These are phyloP conservation scores for Myotis lucifugus DNA, from an alignment of 2,113 vertebrate genomes.

Conservation along the genomic window DNA sequence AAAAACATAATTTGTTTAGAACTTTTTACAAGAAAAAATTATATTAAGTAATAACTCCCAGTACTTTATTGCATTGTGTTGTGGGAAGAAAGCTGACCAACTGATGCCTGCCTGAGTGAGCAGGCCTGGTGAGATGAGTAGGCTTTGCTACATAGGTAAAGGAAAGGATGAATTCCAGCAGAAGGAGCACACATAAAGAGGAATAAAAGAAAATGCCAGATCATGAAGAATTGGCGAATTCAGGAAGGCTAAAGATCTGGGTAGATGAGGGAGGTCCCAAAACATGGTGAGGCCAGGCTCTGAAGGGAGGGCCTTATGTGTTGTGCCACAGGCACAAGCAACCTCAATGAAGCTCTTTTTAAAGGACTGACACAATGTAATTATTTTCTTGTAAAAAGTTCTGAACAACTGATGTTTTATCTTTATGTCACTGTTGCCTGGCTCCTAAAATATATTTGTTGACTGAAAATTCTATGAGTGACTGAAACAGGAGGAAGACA, in stretches of 20 bases:
- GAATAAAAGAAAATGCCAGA: neutral
- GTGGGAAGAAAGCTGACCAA: neutral
- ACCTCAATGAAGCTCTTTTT: neutral
- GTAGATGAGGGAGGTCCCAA: neutral
- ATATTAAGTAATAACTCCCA: neutral
- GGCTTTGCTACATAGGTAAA: neutral
- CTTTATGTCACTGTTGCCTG: neutral
- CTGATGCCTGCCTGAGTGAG: neutral
- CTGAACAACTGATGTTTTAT: neutral
- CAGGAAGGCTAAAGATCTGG: neutral
- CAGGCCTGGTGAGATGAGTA: neutral
- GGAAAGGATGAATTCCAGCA: neutral
- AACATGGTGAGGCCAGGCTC: neutral
- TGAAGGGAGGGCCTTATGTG: neutral
- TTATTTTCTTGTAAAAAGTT: slow-evolving; percentile 24
- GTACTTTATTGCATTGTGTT: neutral
- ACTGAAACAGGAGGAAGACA: neutral
- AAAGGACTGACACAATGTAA: neutral
- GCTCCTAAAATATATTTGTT: neutral
- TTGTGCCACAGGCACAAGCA: neutral
- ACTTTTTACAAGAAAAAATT: slow-evolving; percentile 5
- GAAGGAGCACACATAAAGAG: neutral
- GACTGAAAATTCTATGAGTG: neutral
- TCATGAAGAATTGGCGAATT: neutral
- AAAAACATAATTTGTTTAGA: neutral